Evolutionary conservation across 1,140 invertebrate genomes (phyloP).

Genomic region (Pinna nobilis): DNA sequence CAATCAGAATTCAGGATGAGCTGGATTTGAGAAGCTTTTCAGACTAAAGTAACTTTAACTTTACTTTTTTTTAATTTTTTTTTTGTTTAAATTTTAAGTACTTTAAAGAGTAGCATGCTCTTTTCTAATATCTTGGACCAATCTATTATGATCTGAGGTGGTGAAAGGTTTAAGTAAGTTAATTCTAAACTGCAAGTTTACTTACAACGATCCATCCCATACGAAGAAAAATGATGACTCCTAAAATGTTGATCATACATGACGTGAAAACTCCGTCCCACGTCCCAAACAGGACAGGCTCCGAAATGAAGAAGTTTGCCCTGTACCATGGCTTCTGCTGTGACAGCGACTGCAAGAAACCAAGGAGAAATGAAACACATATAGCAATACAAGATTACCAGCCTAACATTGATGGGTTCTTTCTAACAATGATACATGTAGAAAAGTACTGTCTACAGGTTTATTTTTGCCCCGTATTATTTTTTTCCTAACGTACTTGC

Average conservation of each 20-base stretch:
- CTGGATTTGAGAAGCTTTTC: too few species aligned
- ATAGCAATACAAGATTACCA: too few species aligned
- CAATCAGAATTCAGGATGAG: too few species aligned
- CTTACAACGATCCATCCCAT: slow-evolving; percentile 95
- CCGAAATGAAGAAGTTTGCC: slow-evolving; percentile 73
- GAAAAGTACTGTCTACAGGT: too few species aligned
- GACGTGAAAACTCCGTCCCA: slow-evolving; percentile 97
- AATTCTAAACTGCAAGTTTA: neutral
- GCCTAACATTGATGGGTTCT: neutral
- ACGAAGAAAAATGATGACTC: slow-evolving; percentile 96
- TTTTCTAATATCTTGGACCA: too few species aligned
- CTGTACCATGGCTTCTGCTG: slow-evolving; percentile 73
- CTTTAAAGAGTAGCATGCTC: too few species aligned
- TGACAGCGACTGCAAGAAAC: slow-evolving; percentile 53
- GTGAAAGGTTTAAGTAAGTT: neutral
- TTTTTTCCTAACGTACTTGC: too few species aligned
- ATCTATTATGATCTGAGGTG: neutral
- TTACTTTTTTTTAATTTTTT: too few species aligned
- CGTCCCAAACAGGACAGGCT: slow-evolving; percentile 94
- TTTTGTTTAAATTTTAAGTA: too few species aligned
- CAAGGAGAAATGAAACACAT: neutral
- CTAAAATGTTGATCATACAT: slow-evolving; percentile 94
- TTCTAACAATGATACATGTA: too few species aligned
- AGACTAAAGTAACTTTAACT: too few species aligned
- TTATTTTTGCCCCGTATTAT: too few species aligned